phyloP scores from a whole-genome alignment of 2,888 invertebrate species.

The Empis stercorea region DNA sequence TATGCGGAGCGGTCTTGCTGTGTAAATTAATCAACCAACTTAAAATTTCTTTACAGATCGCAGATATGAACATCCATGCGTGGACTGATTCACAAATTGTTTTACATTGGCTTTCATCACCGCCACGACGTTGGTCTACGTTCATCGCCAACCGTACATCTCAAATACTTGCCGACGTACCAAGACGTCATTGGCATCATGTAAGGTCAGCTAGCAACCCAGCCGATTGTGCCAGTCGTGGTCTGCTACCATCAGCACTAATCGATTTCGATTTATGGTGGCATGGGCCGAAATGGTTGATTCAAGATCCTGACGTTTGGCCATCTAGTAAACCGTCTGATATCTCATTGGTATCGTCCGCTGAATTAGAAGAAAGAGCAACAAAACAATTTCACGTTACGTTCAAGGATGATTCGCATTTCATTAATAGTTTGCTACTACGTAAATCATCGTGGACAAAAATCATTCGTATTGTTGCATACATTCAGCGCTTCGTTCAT shows the following conservation, averaged over 20 bases:
- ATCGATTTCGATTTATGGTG: conserved; percentile 11
- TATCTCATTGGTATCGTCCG: no score
- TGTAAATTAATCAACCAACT: no score
- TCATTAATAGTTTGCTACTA: no score
- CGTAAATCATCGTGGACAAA: no score
- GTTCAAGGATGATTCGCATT: no score
- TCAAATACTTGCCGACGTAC: conserved; percentile 9
- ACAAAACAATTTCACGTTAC: no score
- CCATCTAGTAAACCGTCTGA: no score
- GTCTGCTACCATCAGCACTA: conserved; percentile 8
- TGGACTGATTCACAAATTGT: conserved; percentile 22
- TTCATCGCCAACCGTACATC: conserved; percentile 13
- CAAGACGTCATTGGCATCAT: conserved; percentile 11
- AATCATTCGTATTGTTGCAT: no score
- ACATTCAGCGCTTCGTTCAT: no score
- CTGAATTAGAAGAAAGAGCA: no score
- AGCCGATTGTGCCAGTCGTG: conserved; percentile 15
- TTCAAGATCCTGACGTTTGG: no score
- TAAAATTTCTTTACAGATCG: neutral
- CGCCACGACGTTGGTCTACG: conserved; percentile 11
- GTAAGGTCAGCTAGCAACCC: conserved; percentile 11
- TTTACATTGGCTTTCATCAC: conserved; percentile 17
- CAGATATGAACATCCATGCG: conserved; percentile 6
- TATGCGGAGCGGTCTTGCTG: no score
- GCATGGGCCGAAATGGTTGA: conserved; percentile 11